Conservation (phyloP, 92 coral and sea anemone species). For the Palythoa grandis region DNA sequence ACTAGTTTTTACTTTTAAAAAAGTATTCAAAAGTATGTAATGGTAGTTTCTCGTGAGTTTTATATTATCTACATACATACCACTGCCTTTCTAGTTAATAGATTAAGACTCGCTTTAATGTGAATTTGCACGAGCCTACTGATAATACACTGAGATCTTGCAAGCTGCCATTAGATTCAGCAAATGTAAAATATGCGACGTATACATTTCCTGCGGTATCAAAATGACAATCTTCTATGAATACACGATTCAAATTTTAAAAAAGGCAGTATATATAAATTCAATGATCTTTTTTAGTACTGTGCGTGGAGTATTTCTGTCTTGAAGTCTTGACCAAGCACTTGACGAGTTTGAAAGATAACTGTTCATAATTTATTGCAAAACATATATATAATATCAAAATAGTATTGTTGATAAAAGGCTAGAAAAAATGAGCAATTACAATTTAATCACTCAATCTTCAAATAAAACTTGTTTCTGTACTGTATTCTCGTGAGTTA, state of each 20-base stretch:
- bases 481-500: background rate
- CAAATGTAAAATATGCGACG: too few relatives aligned
- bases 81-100: too few relatives aligned
- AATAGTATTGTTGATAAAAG: background rate
- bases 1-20: too few relatives aligned
- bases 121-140: too few relatives aligned
- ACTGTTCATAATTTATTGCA: background rate
- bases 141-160: too few relatives aligned
- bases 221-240: background rate
- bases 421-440: background rate
- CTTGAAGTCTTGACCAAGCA: background rate
- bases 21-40: too few relatives aligned
- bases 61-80: too few relatives aligned
- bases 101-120: too few relatives aligned
- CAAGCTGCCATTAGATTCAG: too few relatives aligned
- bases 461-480: background rate
- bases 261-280: background rate
- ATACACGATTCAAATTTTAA: background rate
- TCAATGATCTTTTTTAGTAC: background rate
- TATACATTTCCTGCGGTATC: background rate
- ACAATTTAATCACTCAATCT: background rate
- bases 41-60: too few relatives aligned
- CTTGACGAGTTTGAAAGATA: slow-evolving; percentile 8
- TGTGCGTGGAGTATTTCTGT: background rate
- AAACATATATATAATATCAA: too few relatives aligned